These are phyloP conservation scores for Platyrinchus mystaceus DNA, from an alignment of 2,797 vertebrate species.

Conservation along the genomic window DNA sequence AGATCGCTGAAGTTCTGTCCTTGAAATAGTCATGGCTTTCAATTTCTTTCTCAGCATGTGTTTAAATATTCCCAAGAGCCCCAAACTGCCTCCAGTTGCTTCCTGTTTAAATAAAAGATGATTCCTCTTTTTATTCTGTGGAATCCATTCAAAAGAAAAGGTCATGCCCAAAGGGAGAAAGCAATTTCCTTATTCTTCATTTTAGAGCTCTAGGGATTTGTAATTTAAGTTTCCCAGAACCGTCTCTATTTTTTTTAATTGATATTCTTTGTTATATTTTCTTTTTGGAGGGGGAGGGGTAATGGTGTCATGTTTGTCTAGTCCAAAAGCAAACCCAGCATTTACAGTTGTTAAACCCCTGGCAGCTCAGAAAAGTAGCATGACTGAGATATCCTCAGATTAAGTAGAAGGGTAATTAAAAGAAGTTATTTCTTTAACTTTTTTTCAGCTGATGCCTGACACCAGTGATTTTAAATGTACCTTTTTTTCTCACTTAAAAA, in stretches of 20 bases:
- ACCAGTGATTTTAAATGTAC: neutral
- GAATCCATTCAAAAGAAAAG: conserved; percentile 69
- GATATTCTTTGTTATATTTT: conserved; percentile 22
- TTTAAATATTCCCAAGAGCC: conserved; percentile 70
- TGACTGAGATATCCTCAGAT: neutral
- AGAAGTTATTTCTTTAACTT: neutral
- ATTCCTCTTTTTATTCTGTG: conserved; percentile 67
- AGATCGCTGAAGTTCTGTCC: conserved; percentile 3
- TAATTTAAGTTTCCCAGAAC: conserved; percentile 67
- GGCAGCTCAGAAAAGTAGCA: neutral
- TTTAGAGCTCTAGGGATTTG: conserved; percentile 61
- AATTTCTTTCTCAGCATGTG: conserved; percentile 67
- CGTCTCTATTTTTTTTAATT: neutral
- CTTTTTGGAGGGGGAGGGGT: neutral
- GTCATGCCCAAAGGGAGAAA: conserved; percentile 67
- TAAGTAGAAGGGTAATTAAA: neutral
- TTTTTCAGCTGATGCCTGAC: neutral
- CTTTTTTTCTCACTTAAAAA: neutral
- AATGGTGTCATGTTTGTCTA: neutral
- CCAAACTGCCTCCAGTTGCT: conserved; percentile 63
- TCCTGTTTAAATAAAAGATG: conserved; percentile 74
- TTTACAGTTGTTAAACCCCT: neutral
- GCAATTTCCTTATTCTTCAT: conserved; percentile 70
- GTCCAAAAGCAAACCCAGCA: neutral
- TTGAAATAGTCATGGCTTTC: conserved; percentile 68